Base-by-base conservation (phyloP, 2,113 vertebrate species). In the Salvator merianae region DNA sequence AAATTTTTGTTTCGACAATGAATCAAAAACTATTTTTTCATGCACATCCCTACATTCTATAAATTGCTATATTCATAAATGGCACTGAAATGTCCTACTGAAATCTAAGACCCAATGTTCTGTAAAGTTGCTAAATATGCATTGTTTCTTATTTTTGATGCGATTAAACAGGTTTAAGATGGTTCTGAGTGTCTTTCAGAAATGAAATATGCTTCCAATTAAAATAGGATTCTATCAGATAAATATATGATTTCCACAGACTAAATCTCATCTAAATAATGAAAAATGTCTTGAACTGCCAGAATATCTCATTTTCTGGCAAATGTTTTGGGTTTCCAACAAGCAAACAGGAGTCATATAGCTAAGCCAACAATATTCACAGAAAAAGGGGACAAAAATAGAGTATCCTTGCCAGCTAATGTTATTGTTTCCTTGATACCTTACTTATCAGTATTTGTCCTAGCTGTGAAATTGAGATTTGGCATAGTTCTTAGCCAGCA, bases 301-400 rank as follows among this genome's bases (percentile, higher is more conserved):
- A 77, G 50, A 24, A 38, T 71, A 74, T 28, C 69, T 77, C 36
- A 62, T 77, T 70, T 13, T 70, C 77, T n/a, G 70, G 70, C 62
- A 24, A 69, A 13, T 63, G 2, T 32, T 79, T 66, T 50, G 50
- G 7, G 24, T 68, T 59, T 34, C 24, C 59, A 79, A n/a, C 18
- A 10, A 3, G 0, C 2, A 3, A 1, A 69, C 20, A 3, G 1
- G 10, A 0, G 1, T 1, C 32, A 70, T 18, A 79, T 1, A 6
- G n/a, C 0, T 2, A 69, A 22, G 38, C 32, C 40, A 30, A 47
- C 4, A 24, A 0, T 0, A 69, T 69, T 69, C 68, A 81, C 32
- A 26, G 4, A 26, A n/a, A 2, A 5, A 0, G 2, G 8, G 18
- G 20, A 50, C 22, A 20, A 0, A 2, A 13, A 13, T 26, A 65